These are phyloP conservation scores for Chlamydotis undulata DNA, from an alignment of 2,113 vertebrate species.

Conservation along the genomic window DNA sequence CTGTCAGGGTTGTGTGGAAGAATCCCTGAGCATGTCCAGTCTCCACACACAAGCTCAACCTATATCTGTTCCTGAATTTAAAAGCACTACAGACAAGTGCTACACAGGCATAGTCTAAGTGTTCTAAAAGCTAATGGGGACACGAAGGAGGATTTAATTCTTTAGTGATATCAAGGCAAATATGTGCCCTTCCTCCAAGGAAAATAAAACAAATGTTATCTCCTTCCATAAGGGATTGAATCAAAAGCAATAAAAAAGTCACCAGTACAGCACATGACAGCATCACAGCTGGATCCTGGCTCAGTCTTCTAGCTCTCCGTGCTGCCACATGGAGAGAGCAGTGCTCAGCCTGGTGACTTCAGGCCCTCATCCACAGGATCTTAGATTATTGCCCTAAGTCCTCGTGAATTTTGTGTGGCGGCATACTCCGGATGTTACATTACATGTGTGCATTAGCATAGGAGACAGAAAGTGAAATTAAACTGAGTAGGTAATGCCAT, in stretches of 20 bases:
- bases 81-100: not conserved
- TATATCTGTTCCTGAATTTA: not conserved
- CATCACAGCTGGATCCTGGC: not conserved
- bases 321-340: not conserved
- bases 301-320: not conserved
- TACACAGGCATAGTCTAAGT: not conserved
- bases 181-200: not conserved
- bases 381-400: not conserved
- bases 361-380: not conserved
- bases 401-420: not conserved
- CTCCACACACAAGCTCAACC: not conserved
- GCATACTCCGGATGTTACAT: not conserved
- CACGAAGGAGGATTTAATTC: not conserved
- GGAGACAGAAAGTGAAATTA: not conserved
- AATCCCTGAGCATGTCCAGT: not conserved
- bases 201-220: conserved; percentile 9
- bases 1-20: not conserved
- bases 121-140: not conserved
- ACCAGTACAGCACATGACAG: not conserved
- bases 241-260: conserved; percentile 1
- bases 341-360: not conserved
- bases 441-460: not conserved
- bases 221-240: not conserved
- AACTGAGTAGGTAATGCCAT: not conserved
- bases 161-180: conserved; percentile 22